These are phyloP conservation scores for Trematomus loennbergii DNA, from an alignment of 2,113 vertebrate genomes.

Conservation along the genomic window DNA sequence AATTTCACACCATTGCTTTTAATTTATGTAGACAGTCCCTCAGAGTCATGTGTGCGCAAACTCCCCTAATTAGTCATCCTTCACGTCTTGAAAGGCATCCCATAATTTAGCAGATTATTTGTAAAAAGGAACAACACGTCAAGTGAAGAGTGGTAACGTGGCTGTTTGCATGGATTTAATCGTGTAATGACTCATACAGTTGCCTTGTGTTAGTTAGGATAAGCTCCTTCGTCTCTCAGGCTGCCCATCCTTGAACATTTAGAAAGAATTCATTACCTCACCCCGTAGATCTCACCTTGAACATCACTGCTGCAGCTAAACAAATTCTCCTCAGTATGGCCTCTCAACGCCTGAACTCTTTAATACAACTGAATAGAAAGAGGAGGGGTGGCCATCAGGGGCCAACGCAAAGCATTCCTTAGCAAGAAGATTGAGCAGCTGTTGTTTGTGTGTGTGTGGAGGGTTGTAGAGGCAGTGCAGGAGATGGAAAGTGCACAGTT, in stretches of 20 bases:
- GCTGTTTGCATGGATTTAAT: constrained; percentile 3
- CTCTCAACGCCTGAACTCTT: constrained; percentile 34
- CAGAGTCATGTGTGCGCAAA: constrained; percentile 8
- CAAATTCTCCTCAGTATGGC: constrained; percentile 46
- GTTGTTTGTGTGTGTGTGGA: not conserved
- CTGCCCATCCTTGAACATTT: constrained; percentile 10
- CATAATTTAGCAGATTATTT: constrained; percentile 20
- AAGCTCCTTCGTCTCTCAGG: not conserved
- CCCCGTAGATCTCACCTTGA: constrained; percentile 52
- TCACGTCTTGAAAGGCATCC: constrained; percentile 32
- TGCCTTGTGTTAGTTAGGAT: constrained; percentile 41
- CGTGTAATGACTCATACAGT: not conserved
- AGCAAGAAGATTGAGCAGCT: constrained; percentile 57
- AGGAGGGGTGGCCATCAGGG: constrained; percentile 47
- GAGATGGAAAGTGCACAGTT: constrained; percentile 36
- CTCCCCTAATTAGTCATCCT: constrained; percentile 47
- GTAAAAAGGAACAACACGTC: constrained; percentile 1
- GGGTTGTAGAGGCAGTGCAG: not conserved
- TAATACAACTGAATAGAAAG: constrained; percentile 55
- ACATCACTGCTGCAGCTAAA: constrained; percentile 51
- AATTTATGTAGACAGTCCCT: constrained; percentile 29
- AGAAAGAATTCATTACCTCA: constrained; percentile 39
- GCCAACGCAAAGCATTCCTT: constrained; percentile 51
- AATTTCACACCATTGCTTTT: constrained; percentile 37
- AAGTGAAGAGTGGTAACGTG: not conserved